Evolutionary conservation across 2,113 vertebrate species (phyloP).

Genomic region (Mohoua ochrocephala): DNA sequence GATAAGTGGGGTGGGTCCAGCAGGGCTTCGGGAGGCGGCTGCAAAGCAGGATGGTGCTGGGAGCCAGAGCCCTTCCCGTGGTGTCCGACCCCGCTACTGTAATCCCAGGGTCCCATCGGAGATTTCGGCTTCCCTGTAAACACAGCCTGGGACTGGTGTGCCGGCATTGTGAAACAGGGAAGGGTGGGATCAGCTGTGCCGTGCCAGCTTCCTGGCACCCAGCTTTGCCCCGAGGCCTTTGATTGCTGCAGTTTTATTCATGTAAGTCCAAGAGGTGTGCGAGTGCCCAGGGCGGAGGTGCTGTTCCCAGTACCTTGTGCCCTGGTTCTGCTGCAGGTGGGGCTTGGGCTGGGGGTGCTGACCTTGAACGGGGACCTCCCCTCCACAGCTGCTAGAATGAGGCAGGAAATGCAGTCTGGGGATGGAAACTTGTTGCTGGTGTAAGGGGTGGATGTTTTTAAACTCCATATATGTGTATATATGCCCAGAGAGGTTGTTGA

Average conservation of each 20-base stretch:
- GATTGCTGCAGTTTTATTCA: background rate
- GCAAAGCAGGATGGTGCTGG: background rate
- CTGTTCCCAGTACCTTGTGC: background rate
- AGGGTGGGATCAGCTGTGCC: background rate
- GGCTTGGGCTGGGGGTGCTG: background rate
- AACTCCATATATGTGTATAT: fast-evolving
- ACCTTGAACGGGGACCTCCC: fast-evolving
- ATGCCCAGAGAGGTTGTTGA: background rate
- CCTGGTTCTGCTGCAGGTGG: background rate
- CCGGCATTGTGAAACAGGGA: background rate
- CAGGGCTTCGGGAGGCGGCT: background rate
- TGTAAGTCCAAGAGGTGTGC: background rate
- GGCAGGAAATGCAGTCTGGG: background rate
- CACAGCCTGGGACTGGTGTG: fast-evolving
- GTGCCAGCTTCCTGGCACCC: background rate
- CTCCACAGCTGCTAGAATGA: too few relatives aligned
- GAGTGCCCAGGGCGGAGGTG: background rate
- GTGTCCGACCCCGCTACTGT: fast-evolving
- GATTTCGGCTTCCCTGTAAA: background rate
- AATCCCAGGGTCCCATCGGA: background rate
- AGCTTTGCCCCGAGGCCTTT: background rate
- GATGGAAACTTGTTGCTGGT: background rate
- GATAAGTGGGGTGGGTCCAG: background rate
- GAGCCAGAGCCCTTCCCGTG: background rate
- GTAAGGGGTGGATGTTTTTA: background rate